phyloP scores from a whole-genome alignment of 2,888 invertebrate species.

The Athalia rosae region DNA sequence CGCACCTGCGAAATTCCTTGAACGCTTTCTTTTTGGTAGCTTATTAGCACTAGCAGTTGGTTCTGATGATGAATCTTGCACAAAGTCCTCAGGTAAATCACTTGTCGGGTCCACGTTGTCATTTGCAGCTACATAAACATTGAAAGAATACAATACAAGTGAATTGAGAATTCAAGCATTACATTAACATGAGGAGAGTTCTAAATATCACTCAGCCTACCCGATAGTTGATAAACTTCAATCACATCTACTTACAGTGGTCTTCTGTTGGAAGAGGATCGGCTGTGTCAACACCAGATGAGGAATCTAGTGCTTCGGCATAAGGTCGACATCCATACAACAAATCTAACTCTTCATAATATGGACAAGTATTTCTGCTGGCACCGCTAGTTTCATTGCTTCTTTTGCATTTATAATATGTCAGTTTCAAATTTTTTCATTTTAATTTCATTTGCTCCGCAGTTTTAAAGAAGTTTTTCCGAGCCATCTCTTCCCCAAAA shows the following conservation, averaged over 20 bases:
- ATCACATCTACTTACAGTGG: neutral
- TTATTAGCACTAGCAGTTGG: neutral
- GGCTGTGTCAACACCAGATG: conserved; percentile 2
- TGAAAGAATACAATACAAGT: neutral
- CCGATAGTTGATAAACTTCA: neutral
- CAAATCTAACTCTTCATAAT: conserved; percentile 22
- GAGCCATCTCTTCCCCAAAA: conserved; percentile 24
- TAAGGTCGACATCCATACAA: conserved; percentile 16
- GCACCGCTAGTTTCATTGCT: conserved; percentile 8
- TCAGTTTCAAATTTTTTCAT: conserved; percentile 25
- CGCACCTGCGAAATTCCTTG: neutral
- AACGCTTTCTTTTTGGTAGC: conserved; percentile 1
- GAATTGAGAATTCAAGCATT: neutral
- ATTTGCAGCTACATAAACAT: neutral
- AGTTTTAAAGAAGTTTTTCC: conserved; percentile 6
- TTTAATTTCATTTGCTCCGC: conserved; percentile 26
- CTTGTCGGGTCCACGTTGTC: neutral
- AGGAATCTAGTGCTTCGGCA: conserved; percentile 9
- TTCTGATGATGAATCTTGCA: neutral
- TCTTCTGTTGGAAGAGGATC: neutral
- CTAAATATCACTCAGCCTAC: neutral
- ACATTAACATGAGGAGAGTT: neutral
- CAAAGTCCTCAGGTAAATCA: conserved; percentile 3
- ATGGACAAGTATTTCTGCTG: conserved; percentile 10
- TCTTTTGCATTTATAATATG: conserved; percentile 28